Percentiles rank a stretch among this genome's conserved stretches.
Evolutionary conservation across 2,113 vertebrate genomes (phyloP).

Genomic region (Fulmarus glacialis): DNA sequence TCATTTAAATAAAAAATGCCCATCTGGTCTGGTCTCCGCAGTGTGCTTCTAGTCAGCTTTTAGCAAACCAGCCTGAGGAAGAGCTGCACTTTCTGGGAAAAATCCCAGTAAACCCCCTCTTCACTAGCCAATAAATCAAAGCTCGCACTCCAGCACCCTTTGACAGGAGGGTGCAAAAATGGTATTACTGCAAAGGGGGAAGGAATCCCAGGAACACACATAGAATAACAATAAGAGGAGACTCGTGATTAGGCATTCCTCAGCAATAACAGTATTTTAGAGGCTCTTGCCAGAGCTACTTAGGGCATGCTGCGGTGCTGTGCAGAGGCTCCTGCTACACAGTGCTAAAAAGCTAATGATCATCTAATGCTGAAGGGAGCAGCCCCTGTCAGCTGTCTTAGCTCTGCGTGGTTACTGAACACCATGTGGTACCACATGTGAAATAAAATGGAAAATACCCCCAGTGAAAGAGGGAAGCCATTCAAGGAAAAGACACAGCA

Average conservation of each 20-base stretch:
- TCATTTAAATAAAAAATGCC: neutral
- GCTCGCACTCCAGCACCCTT: neutral
- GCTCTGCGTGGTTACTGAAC: neutral
- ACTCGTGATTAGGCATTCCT: neutral
- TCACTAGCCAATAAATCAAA: neutral
- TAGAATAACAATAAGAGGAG: neutral
- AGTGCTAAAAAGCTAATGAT: neutral
- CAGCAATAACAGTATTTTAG: neutral
- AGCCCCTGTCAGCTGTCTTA: neutral
- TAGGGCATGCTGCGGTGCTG: fast-evolving
- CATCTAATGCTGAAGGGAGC: neutral
- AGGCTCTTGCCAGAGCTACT: neutral
- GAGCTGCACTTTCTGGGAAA: neutral
- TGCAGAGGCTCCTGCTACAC: neutral
- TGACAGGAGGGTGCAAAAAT: neutral
- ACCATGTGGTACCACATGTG: neutral
- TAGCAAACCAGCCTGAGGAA: conserved; percentile 16
- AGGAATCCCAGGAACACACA: neutral
- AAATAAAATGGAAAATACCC: neutral
- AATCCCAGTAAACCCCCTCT: neutral
- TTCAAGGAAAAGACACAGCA: neutral
- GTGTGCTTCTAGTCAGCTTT: neutral
- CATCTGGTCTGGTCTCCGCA: neutral
- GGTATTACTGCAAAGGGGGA: neutral
- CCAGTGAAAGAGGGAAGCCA: neutral